These are phyloP conservation scores for Falco punctatus DNA, from an alignment of 2,113 vertebrate species.

Conservation along the genomic window DNA sequence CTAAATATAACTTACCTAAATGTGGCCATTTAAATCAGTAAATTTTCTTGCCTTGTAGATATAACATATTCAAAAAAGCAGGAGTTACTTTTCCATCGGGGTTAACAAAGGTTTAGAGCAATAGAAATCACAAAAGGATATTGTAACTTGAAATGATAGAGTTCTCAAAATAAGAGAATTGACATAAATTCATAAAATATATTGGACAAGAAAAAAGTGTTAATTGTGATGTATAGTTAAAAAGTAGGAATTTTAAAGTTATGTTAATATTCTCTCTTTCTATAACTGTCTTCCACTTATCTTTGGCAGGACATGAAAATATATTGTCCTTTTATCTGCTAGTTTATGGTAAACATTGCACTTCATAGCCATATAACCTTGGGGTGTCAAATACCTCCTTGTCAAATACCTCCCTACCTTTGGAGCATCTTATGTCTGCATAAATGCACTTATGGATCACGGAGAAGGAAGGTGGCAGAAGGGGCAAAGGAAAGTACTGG, in stretches of 20 bases:
- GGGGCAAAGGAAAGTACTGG: background rate
- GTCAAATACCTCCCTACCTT: background rate
- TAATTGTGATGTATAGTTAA: background rate
- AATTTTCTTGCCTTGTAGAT: background rate
- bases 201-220: background rate
- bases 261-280: background rate
- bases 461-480: background rate
- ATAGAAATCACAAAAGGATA: background rate
- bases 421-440: background rate
- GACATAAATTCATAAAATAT: background rate
- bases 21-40: background rate
- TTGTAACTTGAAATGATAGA: background rate
- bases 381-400: background rate
- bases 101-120: background rate
- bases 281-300: background rate
- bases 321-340: background rate
- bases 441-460: background rate
- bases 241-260: background rate
- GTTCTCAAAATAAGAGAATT: background rate
- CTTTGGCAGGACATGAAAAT: background rate
- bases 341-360: background rate
- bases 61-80: background rate
- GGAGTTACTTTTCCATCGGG: background rate
- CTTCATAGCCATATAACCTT: background rate
- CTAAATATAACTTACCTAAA: background rate